Evolutionary conservation across 2,888 invertebrate species (phyloP).

Genomic region (Scotopteryx bipunctaria): DNA sequence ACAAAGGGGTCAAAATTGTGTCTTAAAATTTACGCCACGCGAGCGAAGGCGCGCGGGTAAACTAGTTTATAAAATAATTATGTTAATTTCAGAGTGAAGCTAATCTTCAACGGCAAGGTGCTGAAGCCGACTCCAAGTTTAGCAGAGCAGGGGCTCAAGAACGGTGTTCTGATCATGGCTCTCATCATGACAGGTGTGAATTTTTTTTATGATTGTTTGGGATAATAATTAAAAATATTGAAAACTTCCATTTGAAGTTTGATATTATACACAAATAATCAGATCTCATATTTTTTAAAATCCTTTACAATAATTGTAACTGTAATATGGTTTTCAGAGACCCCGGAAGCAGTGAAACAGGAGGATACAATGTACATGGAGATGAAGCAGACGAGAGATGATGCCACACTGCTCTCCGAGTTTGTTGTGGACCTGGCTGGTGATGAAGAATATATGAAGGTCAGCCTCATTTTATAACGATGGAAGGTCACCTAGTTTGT

Average conservation of each 20-base stretch:
- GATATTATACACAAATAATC: too few relatives aligned
- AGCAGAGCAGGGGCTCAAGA: conserved; percentile 85
- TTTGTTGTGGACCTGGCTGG: conserved; percentile 61
- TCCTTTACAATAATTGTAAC: too few relatives aligned
- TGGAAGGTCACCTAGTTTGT: too few relatives aligned
- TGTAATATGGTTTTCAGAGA: conserved; percentile 56
- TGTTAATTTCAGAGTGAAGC: conserved; percentile 80
- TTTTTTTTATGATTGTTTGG: not conserved
- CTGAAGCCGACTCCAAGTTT: conserved; percentile 79
- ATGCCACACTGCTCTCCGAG: conserved; percentile 80
- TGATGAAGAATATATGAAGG: conserved; percentile 81
- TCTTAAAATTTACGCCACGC: too few relatives aligned
- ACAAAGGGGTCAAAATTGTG: too few relatives aligned
- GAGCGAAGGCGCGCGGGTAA: too few relatives aligned
- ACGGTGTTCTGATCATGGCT: conserved; percentile 87
- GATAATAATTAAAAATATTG: too few relatives aligned
- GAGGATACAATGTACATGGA: conserved; percentile 83
- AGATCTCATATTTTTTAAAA: too few relatives aligned
- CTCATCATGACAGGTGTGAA: conserved; percentile 77
- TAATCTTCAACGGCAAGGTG: conserved; percentile 87
- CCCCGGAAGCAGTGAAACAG: conserved; percentile 65
- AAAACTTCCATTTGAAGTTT: too few relatives aligned
- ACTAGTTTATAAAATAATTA: too few relatives aligned
- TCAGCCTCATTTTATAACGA: too few relatives aligned
- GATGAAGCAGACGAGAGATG: conserved; percentile 80